Base-by-base conservation (phyloP, 2,888 invertebrate genomes). In the Idaea aversata region DNA sequence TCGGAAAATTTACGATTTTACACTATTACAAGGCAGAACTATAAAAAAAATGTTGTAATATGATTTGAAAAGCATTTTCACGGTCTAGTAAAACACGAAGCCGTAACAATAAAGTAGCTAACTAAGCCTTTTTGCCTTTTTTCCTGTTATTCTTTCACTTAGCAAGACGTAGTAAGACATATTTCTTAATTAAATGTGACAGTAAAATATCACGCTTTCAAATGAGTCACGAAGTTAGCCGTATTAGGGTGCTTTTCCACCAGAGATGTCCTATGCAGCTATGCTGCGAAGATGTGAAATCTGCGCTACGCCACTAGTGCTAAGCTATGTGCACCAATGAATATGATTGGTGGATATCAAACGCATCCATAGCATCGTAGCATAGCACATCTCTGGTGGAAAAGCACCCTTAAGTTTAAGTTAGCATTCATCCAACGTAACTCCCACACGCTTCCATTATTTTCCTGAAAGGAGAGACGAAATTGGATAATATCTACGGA, bases 361-460 rank as follows among this genome's bases (percentile, higher is more conserved):
- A n/a, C n/a, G n/a, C n/a, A n/a, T n/a, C n/a, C n/a, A n/a, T n/a
- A n/a, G n/a, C n/a, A n/a, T n/a, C n/a, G n/a, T n/a, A n/a, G n/a
- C n/a, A n/a, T n/a, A n/a, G n/a, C n/a, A n/a, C n/a, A n/a, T n/a
- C n/a, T n/a, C n/a, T n/a, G n/a, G n/a, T n/a, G n/a, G n/a, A n/a
- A n/a, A n/a, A n/a, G n/a, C n/a, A n/a, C n/a, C n/a, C n/a, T n/a
- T n/a, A 25, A 25, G 25, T 25, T 36, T 10, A 36, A 36, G 36
- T 36, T 7, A 36, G 36, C 36, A 36, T 36, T 10, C 36, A 36
- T 36, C 36, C 5, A 36, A 36, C 36, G 36, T 36, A 36, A 1
- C 10, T 13, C 47, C 25, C 58, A 65, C 59, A 59, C 59, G 59
- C 64, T 64, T 59, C 64, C 67, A 72, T 70, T 70, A 68, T 65